Evolutionary conservation across 35 echinoderm and acorn worm species (phyloP).

Genomic region (Apostichopus parvimensis): DNA sequence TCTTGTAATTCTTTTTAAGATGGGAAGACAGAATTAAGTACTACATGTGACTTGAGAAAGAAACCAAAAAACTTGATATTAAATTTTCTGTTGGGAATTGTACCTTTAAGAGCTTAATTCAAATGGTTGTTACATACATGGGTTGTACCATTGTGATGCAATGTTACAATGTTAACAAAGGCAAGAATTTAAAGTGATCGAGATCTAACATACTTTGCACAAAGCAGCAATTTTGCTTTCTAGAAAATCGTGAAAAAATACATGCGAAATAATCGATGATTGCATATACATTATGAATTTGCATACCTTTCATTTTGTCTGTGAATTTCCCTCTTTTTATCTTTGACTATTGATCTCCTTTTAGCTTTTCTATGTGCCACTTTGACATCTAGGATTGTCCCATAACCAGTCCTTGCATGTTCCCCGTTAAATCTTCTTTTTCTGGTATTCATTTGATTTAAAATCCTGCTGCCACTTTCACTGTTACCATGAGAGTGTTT

Average conservation of each 20-base stretch:
- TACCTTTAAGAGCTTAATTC: not conserved
- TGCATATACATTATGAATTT: not conserved
- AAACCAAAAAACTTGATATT: too few species aligned
- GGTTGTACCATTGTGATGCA: too few species aligned
- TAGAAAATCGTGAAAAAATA: too few species aligned
- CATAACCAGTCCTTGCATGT: not conserved
- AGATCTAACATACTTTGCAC: too few species aligned
- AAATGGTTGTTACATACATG: too few species aligned
- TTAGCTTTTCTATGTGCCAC: constrained; percentile 28
- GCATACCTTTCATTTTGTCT: constrained; percentile 33
- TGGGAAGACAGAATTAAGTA: too few species aligned
- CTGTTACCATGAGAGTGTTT: not conserved
- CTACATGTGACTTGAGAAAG: too few species aligned
- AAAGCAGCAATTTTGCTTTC: too few species aligned
- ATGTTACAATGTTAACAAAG: too few species aligned
- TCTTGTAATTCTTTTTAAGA: too few species aligned
- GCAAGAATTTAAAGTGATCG: too few species aligned
- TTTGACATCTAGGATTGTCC: not conserved
- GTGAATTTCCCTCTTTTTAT: constrained; percentile 20
- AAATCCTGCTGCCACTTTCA: not conserved
- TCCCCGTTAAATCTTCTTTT: not conserved
- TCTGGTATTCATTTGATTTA: not conserved
- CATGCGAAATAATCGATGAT: not conserved
- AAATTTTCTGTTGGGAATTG: too few species aligned
- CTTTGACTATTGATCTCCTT: constrained; percentile 6